Evolutionary conservation across 1,140 invertebrate species (phyloP).

Genomic region (Diachasmimorpha longicaudata): DNA sequence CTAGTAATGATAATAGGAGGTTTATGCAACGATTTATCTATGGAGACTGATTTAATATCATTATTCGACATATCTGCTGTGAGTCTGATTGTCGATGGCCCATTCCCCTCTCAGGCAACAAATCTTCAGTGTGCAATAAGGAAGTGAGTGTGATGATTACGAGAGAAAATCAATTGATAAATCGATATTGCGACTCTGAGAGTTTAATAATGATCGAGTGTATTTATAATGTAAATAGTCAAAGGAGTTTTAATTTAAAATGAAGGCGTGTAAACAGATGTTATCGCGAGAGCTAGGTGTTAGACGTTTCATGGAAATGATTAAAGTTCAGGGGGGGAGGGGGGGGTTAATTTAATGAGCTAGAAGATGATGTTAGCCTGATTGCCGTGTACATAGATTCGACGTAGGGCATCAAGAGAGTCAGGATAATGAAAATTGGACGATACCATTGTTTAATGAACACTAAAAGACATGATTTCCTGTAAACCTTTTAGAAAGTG

Average conservation of each 20-base stretch:
- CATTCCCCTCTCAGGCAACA: not conserved
- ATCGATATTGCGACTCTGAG: conserved; percentile 21
- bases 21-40: not conserved
- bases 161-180: conserved; percentile 18
- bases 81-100: conserved; percentile 11
- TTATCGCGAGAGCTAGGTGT: not conserved
- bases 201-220: conserved; percentile 34
- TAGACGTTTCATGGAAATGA: not conserved
- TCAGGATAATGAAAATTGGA: not conserved
- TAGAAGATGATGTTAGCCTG: not conserved
- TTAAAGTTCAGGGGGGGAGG: not conserved
- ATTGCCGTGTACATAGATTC: not conserved
- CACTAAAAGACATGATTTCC: not conserved
- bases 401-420: not conserved
- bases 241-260: conserved; percentile 55
- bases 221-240: conserved; percentile 63
- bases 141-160: not conserved
- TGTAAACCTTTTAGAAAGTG: not conserved
- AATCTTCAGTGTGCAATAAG: conserved; percentile 21
- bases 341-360: conserved; percentile 26
- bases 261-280: not conserved
- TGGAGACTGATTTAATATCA: conserved; percentile 23
- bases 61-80: conserved; percentile 1
- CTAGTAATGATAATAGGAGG: not conserved
- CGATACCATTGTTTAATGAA: not conserved